phyloP scores from a whole-genome alignment of 1,140 invertebrate genomes.

The Aricia agestis region DNA sequence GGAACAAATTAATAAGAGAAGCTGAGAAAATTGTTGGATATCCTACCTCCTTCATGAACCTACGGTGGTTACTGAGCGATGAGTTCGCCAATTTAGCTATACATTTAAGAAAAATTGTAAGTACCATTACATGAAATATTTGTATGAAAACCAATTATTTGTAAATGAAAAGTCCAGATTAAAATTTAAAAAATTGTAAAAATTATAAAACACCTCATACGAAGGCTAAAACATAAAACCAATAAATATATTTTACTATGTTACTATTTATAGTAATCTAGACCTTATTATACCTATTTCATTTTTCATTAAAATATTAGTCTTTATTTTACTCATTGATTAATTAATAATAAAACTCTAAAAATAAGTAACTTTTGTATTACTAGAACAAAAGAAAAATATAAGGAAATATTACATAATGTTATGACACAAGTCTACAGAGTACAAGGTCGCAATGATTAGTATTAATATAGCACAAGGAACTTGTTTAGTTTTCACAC shows the following conservation, averaged over 20 bases:
- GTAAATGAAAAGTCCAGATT: not conserved
- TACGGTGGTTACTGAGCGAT: conserved; percentile 91
- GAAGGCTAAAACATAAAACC: too few relatives aligned
- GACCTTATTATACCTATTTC: too few relatives aligned
- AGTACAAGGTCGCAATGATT: conserved; percentile 5
- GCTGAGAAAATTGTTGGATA: conserved; percentile 95
- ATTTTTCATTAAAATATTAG: too few relatives aligned
- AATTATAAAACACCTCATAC: too few relatives aligned
- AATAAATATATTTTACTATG: too few relatives aligned
- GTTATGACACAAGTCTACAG: not conserved
- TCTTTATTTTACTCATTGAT: too few relatives aligned
- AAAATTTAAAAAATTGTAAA: not conserved
- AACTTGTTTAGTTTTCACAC: not conserved
- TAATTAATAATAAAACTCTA: too few relatives aligned
- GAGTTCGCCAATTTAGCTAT: conserved; percentile 93
- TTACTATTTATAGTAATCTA: too few relatives aligned
- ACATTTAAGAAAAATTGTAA: conserved; percentile 89
- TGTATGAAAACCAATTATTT: not conserved
- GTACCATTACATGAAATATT: conserved; percentile 29
- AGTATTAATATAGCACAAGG: not conserved
- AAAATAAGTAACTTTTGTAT: not conserved
- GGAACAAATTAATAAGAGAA: conserved; percentile 79
- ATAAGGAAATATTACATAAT: not conserved
- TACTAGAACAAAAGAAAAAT: not conserved
- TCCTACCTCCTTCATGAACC: conserved; percentile 92